Conservation (phyloP, 2,888 invertebrate genomes). For the Oligia strigilis region DNA sequence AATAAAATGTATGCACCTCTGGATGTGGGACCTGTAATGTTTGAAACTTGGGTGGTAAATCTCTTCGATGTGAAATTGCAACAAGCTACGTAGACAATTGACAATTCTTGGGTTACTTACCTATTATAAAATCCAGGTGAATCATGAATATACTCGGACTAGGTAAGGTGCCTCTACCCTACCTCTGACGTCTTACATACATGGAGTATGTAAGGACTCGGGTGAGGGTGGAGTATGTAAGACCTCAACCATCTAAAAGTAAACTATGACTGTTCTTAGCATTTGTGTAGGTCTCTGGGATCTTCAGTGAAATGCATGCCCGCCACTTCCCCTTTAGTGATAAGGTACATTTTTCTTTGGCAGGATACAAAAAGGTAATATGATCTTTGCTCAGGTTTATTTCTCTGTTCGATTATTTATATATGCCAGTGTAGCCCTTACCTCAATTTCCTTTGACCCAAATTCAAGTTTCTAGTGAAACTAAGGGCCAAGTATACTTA, state of each 20-base stretch:
- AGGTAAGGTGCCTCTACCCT: neutral
- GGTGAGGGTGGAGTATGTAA: neutral
- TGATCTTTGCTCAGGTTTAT: neutral
- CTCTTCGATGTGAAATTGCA: conserved; percentile 27
- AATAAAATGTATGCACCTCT: conserved; percentile 41
- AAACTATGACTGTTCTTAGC: neutral
- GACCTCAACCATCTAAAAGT: neutral
- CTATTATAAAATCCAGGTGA: neutral
- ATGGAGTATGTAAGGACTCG: too few relatives aligned
- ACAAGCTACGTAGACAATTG: neutral
- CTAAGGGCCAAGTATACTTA: neutral
- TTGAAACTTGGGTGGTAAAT: conserved; percentile 43
- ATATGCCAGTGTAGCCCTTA: too few relatives aligned
- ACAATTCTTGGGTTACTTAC: neutral
- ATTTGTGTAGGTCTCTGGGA: neutral
- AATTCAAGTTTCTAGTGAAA: conserved; percentile 18
- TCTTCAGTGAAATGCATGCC: neutral
- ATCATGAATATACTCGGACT: neutral
- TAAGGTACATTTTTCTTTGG: neutral
- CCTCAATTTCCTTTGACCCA: neutral
- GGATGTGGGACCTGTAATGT: conserved; percentile 43
- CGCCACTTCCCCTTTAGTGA: neutral
- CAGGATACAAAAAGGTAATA: neutral
- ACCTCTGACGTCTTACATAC: neutral
- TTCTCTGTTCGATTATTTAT: neutral